Base-by-base conservation (phyloP, 2,113 vertebrate genomes). In the Phyllopteryx taeniolatus region DNA sequence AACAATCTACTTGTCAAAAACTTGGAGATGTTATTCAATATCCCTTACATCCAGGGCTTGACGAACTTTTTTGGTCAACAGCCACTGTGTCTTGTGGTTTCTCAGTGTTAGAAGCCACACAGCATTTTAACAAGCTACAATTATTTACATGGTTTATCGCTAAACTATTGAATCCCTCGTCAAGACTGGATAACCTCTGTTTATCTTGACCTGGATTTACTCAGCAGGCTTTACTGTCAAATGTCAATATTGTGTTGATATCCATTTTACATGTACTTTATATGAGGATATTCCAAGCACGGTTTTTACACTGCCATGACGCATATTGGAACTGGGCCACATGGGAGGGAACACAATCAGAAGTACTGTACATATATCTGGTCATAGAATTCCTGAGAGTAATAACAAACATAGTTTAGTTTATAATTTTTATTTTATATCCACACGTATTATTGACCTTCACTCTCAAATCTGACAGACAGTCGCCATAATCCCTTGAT, bases 401-500 rank as follows among this genome's bases (percentile, higher is more conserved):
- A 22, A 22, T 56, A 56, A 51, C 17, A 3, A 17, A 19, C 17
- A 51, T 0, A 22, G 9, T 56, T 56, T 22, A 10, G 46, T 47
- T 39, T 39, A 39, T 39, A 39, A 56, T 56, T 56, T 19, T 22
- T 22, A 22, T 56, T 61, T 33, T 14, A 60, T 2, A 33, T 33
- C 13, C 27, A 33, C 31, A 57, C 14, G 14, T 47, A 13, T 66
- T 3, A 47, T 15, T 47, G n/a, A 66, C 43, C 68, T 64, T 79
- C 20, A 74, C 35, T 22, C 54, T 70, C 51, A 53, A 61, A 51
- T 74, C 67, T 79, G 85, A 88, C 66, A 79, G 84, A 81, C 75
- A 85, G 51, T 68, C 79, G 76, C 66, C 80, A 76, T 80, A 61
- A 83, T 84, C 62, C 73, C 59, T 63, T 81, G 73, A 80, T 77